phyloP scores from a whole-genome alignment of 2,797 vertebrate genomes.

The Enteromius afrohamiltoni region DNA sequence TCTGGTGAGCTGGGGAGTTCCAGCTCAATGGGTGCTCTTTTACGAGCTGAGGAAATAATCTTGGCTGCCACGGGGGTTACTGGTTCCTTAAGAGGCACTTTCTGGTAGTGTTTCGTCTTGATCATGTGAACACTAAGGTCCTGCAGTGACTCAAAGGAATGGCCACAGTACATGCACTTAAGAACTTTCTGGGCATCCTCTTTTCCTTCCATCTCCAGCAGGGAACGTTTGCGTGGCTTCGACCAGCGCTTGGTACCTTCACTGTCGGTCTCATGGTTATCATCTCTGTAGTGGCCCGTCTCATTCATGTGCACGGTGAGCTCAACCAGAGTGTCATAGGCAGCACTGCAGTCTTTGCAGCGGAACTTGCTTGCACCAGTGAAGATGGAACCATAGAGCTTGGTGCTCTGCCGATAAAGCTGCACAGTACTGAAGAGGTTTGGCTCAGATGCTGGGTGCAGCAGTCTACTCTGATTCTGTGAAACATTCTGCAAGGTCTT shows the following conservation, averaged over 20 bases:
- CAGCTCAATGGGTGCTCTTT: conserved; percentile 90
- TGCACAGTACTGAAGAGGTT: conserved; percentile 98
- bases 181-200: conserved; percentile 98
- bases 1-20: conserved; percentile 97
- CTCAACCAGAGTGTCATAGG: conserved; percentile 96
- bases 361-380: conserved; percentile 99
- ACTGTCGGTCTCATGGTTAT: conserved; percentile 95
- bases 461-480: conserved; percentile 84
- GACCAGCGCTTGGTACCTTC: conserved; percentile 97
- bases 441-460: conserved; percentile 75
- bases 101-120: conserved; percentile 99
- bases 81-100: conserved; percentile 99
- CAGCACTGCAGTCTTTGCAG: conserved; percentile 97
- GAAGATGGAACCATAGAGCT: conserved; percentile 98
- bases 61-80: conserved; percentile 96
- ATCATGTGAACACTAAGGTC: conserved; percentile 99
- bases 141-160: conserved; percentile 98
- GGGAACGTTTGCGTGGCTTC: conserved; percentile 95
- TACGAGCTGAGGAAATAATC: conserved; percentile 90
- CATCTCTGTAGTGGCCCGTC: conserved; percentile 96
- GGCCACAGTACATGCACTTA: conserved; percentile 99
- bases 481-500: conserved; percentile 96
- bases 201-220: conserved; percentile 98
- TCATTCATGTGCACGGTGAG: conserved; percentile 99
- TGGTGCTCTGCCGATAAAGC: conserved; percentile 97